Evolutionary conservation across 2,113 vertebrate species (phyloP), one percentile per base, ranked within the genome.

Genomic region (Serinus canaria): DNA sequence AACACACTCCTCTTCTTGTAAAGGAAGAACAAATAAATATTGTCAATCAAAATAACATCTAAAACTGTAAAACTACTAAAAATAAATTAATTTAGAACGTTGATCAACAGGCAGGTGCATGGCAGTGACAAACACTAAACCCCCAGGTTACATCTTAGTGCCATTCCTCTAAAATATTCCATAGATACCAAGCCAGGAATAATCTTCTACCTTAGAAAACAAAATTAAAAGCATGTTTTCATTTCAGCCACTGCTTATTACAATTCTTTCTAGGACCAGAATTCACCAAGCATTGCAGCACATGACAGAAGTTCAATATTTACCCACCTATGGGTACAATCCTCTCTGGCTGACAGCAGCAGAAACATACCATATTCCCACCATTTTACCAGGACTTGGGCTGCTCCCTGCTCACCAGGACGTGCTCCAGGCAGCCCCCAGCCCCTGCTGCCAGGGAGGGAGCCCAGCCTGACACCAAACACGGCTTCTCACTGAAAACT

Each of bases 281-380:
- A 89, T n/a, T 43, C 58, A 10, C 8, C 2, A 11, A 21, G 3
- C 4, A 78, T 24, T 78, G 62, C 37, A 78, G 31, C 0, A 27
- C 2, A 66, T 19, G 60, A 22, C n/a, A 92, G 43, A 78, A 83
- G 2, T 28, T 17, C 2, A 58, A 31, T 70, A 72, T 83, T 96
- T 97, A 99, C 98, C 97, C 94, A 99, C 98, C 98, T 98, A 98
- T 70, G 94, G 98, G 98, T 92, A 96, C 97, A 87, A 99, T 98
- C 98, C 98, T 99, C 79, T 98, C 98, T 97, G 98, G 98, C 46
- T 98, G 98, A 97, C 98, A 98, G 97, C 98, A 99, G 97, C 97
- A 97, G 96, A 98, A 98, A 98, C 98, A 99, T 97, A 99, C 97
- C 98, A 99, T 99, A 97, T 97, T 99, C 98, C 97, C 97, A 94